Evolutionary conservation across 2,797 vertebrate species (phyloP).

Genomic region (Chloroceryle amazona): DNA sequence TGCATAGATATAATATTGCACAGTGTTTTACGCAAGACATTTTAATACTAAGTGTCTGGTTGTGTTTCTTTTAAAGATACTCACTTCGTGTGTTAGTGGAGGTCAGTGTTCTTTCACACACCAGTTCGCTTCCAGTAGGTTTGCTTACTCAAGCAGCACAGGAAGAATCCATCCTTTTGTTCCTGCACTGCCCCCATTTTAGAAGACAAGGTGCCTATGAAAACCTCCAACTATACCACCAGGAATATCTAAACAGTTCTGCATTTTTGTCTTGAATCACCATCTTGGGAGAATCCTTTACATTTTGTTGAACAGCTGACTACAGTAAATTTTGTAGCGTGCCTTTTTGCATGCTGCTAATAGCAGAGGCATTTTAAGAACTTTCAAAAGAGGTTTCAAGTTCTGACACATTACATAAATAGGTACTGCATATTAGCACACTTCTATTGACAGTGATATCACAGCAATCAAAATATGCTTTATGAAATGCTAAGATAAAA

Average conservation of each 20-base stretch:
- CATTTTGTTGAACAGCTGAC: neutral
- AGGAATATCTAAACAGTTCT: neutral
- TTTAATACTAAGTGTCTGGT: constrained; percentile 12
- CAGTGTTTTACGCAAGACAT: constrained; percentile 21
- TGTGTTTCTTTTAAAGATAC: neutral
- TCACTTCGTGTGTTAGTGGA: neutral
- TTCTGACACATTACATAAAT: neutral
- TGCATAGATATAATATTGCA: constrained; percentile 49
- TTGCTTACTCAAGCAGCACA: neutral
- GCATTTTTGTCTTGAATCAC: neutral
- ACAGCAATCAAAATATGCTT: neutral
- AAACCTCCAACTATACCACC: neutral
- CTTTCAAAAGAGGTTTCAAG: neutral
- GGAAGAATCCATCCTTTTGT: neutral
- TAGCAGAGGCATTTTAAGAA: neutral
- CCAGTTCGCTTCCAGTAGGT: neutral
- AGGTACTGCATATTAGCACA: neutral
- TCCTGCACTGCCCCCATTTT: neutral
- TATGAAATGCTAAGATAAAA: neutral
- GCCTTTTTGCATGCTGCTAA: neutral
- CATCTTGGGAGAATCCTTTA: neutral
- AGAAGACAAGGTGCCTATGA: neutral
- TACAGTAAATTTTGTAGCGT: neutral
- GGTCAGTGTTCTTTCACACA: neutral
- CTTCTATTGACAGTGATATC: neutral